Conservation (phyloP, 2,113 vertebrate genomes). For the Chinchilla lanigera region DNA sequence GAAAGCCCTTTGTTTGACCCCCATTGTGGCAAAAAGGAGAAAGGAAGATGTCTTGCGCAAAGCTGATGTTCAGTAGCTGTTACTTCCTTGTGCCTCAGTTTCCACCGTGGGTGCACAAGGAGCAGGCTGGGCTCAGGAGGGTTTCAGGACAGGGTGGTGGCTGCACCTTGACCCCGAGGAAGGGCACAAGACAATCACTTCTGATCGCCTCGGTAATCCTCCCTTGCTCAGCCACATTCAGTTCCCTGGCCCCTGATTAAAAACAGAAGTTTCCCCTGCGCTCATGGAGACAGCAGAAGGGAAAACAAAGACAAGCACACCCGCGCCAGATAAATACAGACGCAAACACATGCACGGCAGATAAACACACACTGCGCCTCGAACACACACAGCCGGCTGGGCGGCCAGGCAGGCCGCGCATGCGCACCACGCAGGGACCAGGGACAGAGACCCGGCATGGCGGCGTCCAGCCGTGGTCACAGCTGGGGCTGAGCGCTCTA, state of each 20-base stretch:
- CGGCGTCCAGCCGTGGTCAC: neutral
- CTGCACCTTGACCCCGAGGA: neutral
- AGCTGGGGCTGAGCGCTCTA: neutral
- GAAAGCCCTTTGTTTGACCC: no score
- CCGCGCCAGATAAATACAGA: conserved; percentile 67
- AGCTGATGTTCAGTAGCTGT: neutral
- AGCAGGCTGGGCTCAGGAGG: neutral
- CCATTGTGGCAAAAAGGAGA: neutral
- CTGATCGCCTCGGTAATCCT: neutral
- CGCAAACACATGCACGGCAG: conserved; percentile 56
- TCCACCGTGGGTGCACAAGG: neutral
- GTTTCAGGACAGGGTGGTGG: neutral
- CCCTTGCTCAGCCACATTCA: neutral
- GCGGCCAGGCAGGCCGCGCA: neutral
- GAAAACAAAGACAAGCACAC: conserved; percentile 70
- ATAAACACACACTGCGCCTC: conserved; percentile 59
- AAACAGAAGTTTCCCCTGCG: conserved; percentile 73
- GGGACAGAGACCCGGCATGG: neutral
- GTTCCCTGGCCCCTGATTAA: conserved; percentile 62
- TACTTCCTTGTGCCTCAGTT: neutral
- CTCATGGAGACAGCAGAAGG: conserved; percentile 71
- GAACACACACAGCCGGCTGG: conserved; percentile 47
- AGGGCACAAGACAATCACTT: neutral
- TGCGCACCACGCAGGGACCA: neutral
- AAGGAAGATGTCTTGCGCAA: neutral